Evolutionary conservation across 2,888 invertebrate species (phyloP).

Genomic region (Thelaira solivaga): DNA sequence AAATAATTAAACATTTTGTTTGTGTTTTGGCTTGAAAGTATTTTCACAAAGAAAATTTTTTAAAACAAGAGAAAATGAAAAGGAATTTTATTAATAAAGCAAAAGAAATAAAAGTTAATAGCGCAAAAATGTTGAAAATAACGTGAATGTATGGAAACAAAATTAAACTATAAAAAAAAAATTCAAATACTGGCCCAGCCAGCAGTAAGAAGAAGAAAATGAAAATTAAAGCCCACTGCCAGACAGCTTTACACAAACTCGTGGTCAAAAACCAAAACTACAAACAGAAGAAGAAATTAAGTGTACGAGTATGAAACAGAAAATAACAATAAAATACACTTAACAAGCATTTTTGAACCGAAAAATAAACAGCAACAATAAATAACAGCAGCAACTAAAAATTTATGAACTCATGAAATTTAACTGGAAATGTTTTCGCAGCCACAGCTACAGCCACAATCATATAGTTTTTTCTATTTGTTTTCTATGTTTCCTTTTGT

Average conservation of each 20-base stretch:
- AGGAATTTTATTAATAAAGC: background rate
- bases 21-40: no score
- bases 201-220: no score
- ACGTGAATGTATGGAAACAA: background rate
- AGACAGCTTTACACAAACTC: background rate
- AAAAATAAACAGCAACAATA: background rate
- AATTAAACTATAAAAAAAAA: background rate
- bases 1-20: background rate
- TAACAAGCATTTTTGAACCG: conserved; percentile 13
- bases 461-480: no score
- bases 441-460: background rate
- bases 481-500: no score
- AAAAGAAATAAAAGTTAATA: conserved; percentile 11
- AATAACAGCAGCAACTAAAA: background rate
- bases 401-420: conserved; percentile 5
- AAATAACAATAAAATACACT: conserved; percentile 37
- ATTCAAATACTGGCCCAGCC: background rate
- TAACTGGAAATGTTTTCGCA: background rate
- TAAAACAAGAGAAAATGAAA: background rate
- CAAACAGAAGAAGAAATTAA: background rate
- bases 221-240: no score
- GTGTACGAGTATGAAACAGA: background rate
- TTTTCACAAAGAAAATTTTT: background rate
- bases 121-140: conserved; percentile 3
- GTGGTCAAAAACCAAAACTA: background rate